These are phyloP conservation scores for Coregonus clupeaformis DNA, from an alignment of 2,113 vertebrate species.

Conservation along the genomic window DNA sequence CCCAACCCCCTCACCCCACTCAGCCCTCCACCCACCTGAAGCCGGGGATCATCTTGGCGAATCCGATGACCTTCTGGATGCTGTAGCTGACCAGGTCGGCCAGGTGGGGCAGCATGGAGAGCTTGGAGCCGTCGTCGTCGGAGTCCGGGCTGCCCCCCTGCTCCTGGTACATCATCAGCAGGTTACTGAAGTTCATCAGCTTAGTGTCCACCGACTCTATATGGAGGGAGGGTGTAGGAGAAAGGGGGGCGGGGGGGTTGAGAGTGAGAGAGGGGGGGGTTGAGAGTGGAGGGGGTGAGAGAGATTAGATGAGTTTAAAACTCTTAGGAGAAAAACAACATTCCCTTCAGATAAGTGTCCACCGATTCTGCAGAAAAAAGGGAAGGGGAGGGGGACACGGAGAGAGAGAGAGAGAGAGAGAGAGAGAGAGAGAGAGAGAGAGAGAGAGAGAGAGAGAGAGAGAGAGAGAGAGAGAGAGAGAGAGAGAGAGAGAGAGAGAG, in stretches of 20 bases:
- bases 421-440: no score
- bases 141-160: constrained; percentile 75
- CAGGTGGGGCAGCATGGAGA: constrained; percentile 94
- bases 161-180: constrained; percentile 79
- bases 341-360: background rate
- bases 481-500: no score
- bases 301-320: background rate
- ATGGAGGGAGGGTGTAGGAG: background rate
- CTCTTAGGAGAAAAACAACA: background rate
- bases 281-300: background rate
- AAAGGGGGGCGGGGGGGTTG: no score
- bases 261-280: background rate
- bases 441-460: no score
- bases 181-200: constrained; percentile 74
- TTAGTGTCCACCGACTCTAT: constrained; percentile 78
- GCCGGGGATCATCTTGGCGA: constrained; percentile 97
- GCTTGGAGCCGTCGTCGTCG: constrained; percentile 69
- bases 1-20: constrained; percentile 23
- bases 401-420: no score
- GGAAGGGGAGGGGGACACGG: no score
- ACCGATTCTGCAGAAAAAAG: background rate
- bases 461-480: no score
- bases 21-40: constrained; percentile 90
- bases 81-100: constrained; percentile 97
- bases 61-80: constrained; percentile 96